Percentiles rank a stretch among this genome's conserved stretches.
phyloP scores from a whole-genome alignment of 2,888 invertebrate species.

The Axea sp. region DNA sequence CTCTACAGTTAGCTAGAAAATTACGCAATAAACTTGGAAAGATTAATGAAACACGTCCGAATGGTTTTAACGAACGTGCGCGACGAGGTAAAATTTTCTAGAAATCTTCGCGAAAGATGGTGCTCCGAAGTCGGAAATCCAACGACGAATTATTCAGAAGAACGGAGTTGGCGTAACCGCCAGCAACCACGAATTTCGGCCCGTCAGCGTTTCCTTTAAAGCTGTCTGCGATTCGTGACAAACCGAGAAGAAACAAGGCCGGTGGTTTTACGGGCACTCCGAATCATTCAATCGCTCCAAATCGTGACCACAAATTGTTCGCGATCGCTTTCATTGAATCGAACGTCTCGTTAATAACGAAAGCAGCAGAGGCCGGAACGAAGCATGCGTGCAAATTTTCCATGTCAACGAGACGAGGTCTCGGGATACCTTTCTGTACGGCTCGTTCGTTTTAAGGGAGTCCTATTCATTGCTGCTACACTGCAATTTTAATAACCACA shows the following conservation, averaged over 20 bases:
- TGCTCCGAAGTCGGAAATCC: too few relatives aligned
- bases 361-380: conserved; percentile 11
- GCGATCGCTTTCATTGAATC: conserved; percentile 14
- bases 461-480: conserved; percentile 70
- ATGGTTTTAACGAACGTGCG: conserved; percentile 19
- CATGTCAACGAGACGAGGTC: conserved; percentile 69
- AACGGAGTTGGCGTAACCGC: too few relatives aligned
- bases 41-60: conserved; percentile 40
- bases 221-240: too few relatives aligned
- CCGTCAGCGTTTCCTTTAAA: too few relatives aligned
- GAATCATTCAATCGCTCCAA: too few relatives aligned
- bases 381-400: conserved; percentile 66
- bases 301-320: conserved; percentile 8
- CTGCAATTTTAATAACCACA: conserved; percentile 78
- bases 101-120: too few relatives aligned
- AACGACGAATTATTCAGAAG: too few relatives aligned
- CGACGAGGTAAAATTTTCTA: conserved; percentile 2
- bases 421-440: conserved; percentile 72
- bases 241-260: too few relatives aligned
- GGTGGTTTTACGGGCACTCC: too few relatives aligned
- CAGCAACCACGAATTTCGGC: too few relatives aligned
- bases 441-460: conserved; percentile 69
- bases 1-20: conserved; percentile 32
- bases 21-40: conserved; percentile 25
- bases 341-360: conserved; percentile 65